phyloP scores from a whole-genome alignment of 2,113 vertebrate genomes.

The Tychaedon coryphoeus region DNA sequence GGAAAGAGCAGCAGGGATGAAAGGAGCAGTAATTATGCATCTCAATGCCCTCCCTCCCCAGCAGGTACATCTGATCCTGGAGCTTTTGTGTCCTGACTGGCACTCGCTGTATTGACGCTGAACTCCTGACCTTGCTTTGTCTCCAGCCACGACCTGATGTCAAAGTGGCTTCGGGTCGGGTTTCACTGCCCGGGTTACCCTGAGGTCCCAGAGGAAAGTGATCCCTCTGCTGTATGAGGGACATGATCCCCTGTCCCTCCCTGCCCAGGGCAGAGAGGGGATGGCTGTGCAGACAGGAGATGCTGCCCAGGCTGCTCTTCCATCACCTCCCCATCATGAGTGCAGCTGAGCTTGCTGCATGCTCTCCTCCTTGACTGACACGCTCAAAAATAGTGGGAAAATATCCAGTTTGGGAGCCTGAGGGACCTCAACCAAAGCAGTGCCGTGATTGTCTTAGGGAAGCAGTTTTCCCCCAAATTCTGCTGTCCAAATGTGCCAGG shows the following conservation, averaged over 20 bases:
- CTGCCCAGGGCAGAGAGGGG: background rate
- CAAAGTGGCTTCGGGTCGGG: conserved; percentile 48
- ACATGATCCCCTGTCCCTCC: background rate
- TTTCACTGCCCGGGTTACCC: conserved; percentile 67
- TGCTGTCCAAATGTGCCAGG: fast-evolving
- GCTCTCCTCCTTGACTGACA: background rate
- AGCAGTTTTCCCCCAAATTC: background rate
- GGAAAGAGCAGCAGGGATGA: background rate
- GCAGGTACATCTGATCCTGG: background rate
- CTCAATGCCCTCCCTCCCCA: conserved; percentile 6
- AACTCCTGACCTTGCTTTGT: conserved; percentile 69
- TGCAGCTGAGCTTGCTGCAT: background rate
- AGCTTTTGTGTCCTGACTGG: conserved; percentile 36
- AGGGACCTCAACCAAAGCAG: background rate
- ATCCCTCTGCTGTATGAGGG: background rate
- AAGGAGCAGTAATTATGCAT: conserved; percentile 13
- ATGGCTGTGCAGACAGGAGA: background rate
- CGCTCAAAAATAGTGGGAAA: fast-evolving
- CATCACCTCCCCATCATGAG: background rate
- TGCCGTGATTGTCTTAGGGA: background rate
- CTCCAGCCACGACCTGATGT: conserved; percentile 15
- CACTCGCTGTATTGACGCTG: conserved; percentile 36
- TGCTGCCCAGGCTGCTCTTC: background rate
- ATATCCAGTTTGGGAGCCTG: background rate
- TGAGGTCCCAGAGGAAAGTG: conserved; percentile 55